Percentiles rank a stretch among this genome's conserved stretches.
Evolutionary conservation across 23 tunicate species (phyloP).

Genomic region (Trididemnum miniatum): DNA sequence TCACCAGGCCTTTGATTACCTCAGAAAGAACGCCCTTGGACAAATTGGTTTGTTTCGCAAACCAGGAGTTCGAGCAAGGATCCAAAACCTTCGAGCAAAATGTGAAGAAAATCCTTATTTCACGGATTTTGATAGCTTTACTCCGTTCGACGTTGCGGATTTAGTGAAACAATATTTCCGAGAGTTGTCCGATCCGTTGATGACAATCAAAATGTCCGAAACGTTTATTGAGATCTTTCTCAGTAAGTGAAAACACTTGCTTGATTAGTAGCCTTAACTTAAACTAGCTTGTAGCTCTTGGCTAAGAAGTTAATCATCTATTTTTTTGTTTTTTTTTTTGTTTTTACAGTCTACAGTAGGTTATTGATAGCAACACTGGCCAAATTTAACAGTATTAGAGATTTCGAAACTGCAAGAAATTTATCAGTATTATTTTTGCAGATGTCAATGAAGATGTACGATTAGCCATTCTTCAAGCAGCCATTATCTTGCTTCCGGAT

Average conservation of each 20-base stretch:
- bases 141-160: conserved; percentile 87
- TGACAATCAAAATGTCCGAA: conserved; percentile 85
- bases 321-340: no score
- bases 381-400: no score
- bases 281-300: no score
- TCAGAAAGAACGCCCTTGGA: conserved; percentile 52
- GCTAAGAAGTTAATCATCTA: no score
- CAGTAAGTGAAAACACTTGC: no score
- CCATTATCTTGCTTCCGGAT: conserved; percentile 80
- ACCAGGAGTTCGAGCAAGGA: conserved; percentile 81
- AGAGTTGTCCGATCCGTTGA: conserved; percentile 85
- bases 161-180: conserved; percentile 92
- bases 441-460: conserved; percentile 62
- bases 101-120: conserved; percentile 62
- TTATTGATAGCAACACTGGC: no score
- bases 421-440: conserved; percentile 26
- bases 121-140: conserved; percentile 59
- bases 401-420: no score
- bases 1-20: conserved; percentile 56
- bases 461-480: conserved; percentile 73
- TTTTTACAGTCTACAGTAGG: no score
- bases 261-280: no score
- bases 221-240: conserved; percentile 83
- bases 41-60: conserved; percentile 84
- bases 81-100: conserved; percentile 48